These are phyloP conservation scores for Sesia apiformis DNA, from an alignment of 2,888 invertebrate species.

Conservation along the genomic window DNA sequence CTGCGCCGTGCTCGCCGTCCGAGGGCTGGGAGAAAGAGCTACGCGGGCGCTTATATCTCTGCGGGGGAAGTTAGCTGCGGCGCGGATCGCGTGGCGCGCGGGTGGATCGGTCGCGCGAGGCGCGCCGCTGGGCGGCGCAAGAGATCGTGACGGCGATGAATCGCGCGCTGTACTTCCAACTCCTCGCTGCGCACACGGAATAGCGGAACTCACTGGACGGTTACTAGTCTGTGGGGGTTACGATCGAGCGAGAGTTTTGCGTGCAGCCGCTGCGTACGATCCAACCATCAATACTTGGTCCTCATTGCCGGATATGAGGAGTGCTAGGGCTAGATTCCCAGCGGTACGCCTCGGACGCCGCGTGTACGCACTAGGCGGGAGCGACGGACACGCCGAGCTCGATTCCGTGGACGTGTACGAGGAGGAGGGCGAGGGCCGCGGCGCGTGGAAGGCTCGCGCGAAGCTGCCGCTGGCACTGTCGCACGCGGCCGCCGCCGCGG, in stretches of 20 bases:
- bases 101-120: constrained; percentile 7
- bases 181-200: constrained; percentile 83
- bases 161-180: constrained; percentile 12
- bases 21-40: constrained; percentile 10
- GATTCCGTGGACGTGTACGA: constrained; percentile 61
- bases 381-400: constrained; percentile 87
- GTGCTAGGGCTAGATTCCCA: constrained; percentile 85
- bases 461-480: constrained; percentile 72
- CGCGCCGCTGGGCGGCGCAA: constrained; percentile 4
- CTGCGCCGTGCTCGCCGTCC: constrained; percentile 3
- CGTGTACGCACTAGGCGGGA: constrained; percentile 88
- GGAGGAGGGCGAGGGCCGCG: constrained; percentile 14
- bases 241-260: constrained; percentile 88
- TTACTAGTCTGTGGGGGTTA: constrained; percentile 88
- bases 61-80: constrained; percentile 23
- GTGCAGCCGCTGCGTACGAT: constrained; percentile 83
- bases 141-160: neutral
- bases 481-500: constrained; percentile 82
- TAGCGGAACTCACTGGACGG: constrained; percentile 79
- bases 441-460: constrained; percentile 20
- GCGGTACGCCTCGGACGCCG: constrained; percentile 77
- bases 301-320: constrained; percentile 79
- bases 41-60: constrained; percentile 23
- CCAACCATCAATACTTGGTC: constrained; percentile 81
- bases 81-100: constrained; percentile 22